Conservation (phyloP, 2,113 vertebrate species). For the Oreocharis arfaki region DNA sequence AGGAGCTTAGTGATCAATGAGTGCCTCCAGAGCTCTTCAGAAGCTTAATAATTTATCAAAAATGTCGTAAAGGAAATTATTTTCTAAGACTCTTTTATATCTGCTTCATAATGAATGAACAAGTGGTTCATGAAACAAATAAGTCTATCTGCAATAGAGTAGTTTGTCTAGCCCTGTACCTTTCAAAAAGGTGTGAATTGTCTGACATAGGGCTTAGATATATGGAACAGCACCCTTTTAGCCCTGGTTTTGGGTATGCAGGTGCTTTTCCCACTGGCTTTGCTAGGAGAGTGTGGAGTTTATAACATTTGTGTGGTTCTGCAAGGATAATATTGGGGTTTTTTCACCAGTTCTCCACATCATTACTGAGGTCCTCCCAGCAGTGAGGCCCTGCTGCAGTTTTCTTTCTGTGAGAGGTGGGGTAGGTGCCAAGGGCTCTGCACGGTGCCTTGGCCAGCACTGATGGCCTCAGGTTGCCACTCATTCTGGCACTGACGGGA, state of each 20-base stretch:
- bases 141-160: not conserved
- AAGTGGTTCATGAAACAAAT: not conserved
- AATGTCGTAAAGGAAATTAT: not conserved
- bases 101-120: not conserved
- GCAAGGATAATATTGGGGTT: not conserved
- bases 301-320: not conserved
- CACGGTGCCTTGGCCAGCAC: accelerated
- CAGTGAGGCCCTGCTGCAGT: not conserved
- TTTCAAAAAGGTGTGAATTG: not conserved
- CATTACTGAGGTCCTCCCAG: not conserved
- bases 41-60: not conserved
- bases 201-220: not conserved
- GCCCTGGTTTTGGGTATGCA: not conserved
- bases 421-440: not conserved
- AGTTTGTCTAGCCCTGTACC: not conserved
- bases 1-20: constrained; percentile 7
- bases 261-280: not conserved
- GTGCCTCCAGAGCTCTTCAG: not conserved
- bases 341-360: not conserved
- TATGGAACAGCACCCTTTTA: not conserved
- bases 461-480: not conserved
- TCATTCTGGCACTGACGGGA: not conserved
- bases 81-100: not conserved
- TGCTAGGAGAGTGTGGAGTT: not conserved
- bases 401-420: not conserved